phyloP scores from a whole-genome alignment of 1,140 invertebrate species.

The Neodiprion fabricii region DNA sequence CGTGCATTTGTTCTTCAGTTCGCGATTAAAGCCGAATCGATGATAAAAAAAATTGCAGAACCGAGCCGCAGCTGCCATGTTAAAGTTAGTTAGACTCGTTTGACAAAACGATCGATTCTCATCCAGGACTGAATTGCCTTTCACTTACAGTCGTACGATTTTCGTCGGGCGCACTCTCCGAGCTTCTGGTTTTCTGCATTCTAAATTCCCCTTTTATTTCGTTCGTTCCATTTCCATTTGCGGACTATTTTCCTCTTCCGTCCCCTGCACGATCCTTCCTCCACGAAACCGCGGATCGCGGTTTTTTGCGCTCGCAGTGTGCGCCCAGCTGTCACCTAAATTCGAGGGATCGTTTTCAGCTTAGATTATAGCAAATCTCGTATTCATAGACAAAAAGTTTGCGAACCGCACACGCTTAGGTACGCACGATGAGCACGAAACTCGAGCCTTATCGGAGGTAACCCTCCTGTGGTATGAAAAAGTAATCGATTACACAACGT shows the following conservation, averaged over 20 bases:
- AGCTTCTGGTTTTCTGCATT: no score
- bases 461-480: not conserved
- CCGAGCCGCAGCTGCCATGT: not conserved
- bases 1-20: not conserved
- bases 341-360: not conserved
- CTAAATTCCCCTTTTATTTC: not conserved
- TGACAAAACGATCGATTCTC: not conserved
- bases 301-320: not conserved
- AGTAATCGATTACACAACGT: not conserved
- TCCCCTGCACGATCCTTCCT: not conserved
- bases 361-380: constrained; percentile 5
- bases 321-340: not conserved
- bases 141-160: not conserved
- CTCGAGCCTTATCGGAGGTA: not conserved
- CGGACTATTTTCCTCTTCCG: not conserved
- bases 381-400: not conserved
- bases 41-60: not conserved
- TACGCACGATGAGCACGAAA: not conserved
- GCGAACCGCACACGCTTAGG: not conserved
- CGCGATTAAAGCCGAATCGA: not conserved
- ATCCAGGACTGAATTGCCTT: not conserved
- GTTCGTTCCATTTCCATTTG: not conserved
- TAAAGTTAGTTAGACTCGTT: not conserved
- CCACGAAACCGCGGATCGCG: not conserved
- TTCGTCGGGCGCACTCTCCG: not conserved